Percentiles rank a stretch among this genome's conserved stretches.
phyloP scores from a whole-genome alignment of 2,888 invertebrate genomes.

The Agrilus cyanescens region DNA sequence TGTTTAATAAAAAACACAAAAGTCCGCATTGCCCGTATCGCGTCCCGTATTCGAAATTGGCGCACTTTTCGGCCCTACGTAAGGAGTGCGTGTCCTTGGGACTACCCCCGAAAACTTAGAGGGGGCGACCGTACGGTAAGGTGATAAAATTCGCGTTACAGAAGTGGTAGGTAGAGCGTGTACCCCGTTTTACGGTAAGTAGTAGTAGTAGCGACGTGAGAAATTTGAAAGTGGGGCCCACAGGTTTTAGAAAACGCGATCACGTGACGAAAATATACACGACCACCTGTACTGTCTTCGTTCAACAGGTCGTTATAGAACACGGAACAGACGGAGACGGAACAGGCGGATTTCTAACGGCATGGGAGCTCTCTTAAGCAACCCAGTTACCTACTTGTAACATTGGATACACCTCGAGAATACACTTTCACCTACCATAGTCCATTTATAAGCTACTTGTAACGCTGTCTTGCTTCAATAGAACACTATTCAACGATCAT shows the following conservation, averaged over 20 bases:
- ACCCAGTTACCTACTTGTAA: constrained; percentile 35
- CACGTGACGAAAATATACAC: constrained; percentile 17
- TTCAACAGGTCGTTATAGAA: too few relatives aligned
- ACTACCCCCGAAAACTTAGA: constrained; percentile 31
- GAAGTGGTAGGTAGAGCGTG: constrained; percentile 17
- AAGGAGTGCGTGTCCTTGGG: constrained; percentile 26
- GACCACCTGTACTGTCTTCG: too few relatives aligned
- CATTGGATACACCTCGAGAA: too few relatives aligned
- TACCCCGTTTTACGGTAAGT: constrained; percentile 4
- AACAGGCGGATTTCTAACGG: too few relatives aligned
- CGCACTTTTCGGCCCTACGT: constrained; percentile 22
- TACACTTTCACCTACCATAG: too few relatives aligned
- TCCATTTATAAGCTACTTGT: too few relatives aligned
- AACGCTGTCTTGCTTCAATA: too few relatives aligned
- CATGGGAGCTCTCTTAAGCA: constrained; percentile 12
- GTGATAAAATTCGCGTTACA: constrained; percentile 12
- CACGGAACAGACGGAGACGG: too few relatives aligned
- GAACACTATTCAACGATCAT: too few relatives aligned
- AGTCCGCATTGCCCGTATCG: too few relatives aligned
- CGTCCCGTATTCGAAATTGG: too few relatives aligned
- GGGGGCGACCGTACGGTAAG: constrained; percentile 25
- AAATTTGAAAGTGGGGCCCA: constrained; percentile 24
- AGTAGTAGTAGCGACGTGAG: constrained; percentile 17
- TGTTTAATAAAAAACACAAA: constrained; percentile 5
- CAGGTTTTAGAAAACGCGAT: constrained; percentile 20